Conservation (phyloP, 1,140 invertebrate genomes). For the Sarcophaga peregrina region DNA sequence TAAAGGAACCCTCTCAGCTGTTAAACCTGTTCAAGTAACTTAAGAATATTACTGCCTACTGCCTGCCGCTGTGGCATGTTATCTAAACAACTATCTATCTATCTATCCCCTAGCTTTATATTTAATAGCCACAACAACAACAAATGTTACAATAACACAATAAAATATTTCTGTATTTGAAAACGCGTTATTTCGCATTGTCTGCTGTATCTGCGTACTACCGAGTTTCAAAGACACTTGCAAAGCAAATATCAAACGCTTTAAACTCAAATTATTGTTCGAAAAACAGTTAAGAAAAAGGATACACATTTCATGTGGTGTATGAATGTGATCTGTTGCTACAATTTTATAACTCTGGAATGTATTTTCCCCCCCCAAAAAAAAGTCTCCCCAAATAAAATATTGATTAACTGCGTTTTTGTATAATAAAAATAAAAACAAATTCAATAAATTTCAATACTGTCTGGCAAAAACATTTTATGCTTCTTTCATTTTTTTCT, state of each 20-base stretch:
- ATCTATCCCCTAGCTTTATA: not conserved
- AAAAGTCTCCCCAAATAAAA: no score
- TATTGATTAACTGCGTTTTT: no score
- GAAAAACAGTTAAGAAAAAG: not conserved
- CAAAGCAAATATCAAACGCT: not conserved
- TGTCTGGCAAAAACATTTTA: no score
- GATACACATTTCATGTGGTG: no score
- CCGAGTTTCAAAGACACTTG: not conserved
- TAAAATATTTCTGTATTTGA: no score
- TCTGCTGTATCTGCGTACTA: not conserved
- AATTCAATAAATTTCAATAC: no score
- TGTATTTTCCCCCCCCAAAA: no score
- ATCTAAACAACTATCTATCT: not conserved
- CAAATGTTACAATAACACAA: not conserved
- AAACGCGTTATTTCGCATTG: no score
- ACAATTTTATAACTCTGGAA: no score
- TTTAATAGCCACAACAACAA: not conserved
- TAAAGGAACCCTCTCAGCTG: not conserved
- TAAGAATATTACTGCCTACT: not conserved
- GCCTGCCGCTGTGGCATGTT: not conserved
- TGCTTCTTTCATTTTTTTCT: no score
- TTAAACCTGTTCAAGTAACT: constrained; percentile 12
- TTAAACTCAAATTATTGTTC: not conserved
- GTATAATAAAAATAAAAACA: no score
- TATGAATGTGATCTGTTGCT: no score